phyloP scores from a whole-genome alignment of 2,113 vertebrate genomes.

The Fregetta grallaria region DNA sequence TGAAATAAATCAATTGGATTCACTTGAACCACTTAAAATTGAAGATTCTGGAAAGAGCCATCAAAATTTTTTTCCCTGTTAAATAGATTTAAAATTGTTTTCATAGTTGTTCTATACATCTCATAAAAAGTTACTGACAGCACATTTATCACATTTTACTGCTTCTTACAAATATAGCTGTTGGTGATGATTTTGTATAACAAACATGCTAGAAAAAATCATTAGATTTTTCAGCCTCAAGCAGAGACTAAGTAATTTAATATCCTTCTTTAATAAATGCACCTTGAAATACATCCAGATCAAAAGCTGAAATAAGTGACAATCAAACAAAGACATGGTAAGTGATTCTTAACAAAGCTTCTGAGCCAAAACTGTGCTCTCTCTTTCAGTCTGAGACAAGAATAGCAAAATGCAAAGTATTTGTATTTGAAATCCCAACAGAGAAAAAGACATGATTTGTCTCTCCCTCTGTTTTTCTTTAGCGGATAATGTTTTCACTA shows the following conservation, averaged over 20 bases:
- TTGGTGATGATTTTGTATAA: background rate
- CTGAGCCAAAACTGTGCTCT: background rate
- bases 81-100: background rate
- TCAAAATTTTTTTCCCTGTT: background rate
- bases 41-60: background rate
- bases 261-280: background rate
- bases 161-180: background rate
- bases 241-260: background rate
- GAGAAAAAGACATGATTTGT: background rate
- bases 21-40: background rate
- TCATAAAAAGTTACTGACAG: background rate
- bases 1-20: background rate
- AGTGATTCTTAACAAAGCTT: background rate
- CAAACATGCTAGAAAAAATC: background rate
- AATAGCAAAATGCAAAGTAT: background rate
- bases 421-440: background rate
- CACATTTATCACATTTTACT: constrained; percentile 3
- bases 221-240: background rate
- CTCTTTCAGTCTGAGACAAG: background rate
- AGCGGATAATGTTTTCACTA: background rate
- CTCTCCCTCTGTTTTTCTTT: background rate
- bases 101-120: background rate
- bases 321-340: background rate
- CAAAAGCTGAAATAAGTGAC: background rate
- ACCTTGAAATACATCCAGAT: background rate